Conservation (phyloP, 2,888 invertebrate species). For the Folsomia manolachei region DNA sequence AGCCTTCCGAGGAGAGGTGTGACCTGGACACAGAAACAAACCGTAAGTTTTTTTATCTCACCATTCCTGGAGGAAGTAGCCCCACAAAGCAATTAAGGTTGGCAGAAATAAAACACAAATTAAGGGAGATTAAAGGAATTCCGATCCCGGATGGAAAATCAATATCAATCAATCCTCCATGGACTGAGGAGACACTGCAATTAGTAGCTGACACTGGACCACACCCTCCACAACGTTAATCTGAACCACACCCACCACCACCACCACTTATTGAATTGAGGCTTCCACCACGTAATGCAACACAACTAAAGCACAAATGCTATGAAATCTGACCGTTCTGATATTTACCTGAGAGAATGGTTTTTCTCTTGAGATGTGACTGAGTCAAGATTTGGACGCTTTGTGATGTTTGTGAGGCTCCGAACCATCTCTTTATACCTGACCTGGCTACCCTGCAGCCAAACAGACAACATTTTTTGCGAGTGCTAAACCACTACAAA, state of each 20-base stretch:
- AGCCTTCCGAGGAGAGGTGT: slow-evolving; percentile 11
- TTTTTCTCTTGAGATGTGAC: slow-evolving; percentile 51
- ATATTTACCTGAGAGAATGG: slow-evolving; percentile 50
- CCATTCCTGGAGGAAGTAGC: neutral
- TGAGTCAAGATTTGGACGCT: slow-evolving; percentile 49
- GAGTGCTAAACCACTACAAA: slow-evolving; percentile 36
- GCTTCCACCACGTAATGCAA: neutral
- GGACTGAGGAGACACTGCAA: no score
- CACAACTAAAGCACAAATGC: slow-evolving; percentile 3
- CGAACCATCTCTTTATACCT: slow-evolving; percentile 51
- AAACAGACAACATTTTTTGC: slow-evolving; percentile 35
- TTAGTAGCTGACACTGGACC: neutral
- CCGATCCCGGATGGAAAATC: no score
- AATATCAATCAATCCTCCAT: no score
- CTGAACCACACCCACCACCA: neutral
- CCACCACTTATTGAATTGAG: neutral
- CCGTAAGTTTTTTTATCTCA: neutral
- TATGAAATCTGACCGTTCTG: slow-evolving; percentile 15
- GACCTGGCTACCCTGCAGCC: slow-evolving; percentile 49
- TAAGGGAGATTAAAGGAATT: no score
- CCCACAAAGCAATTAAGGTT: neutral
- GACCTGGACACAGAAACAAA: neutral
- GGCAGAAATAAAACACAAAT: neutral
- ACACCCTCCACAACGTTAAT: neutral
- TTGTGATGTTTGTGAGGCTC: slow-evolving; percentile 51